phyloP scores from a whole-genome alignment of 2,797 vertebrate genomes.

The Spea hammondii region DNA sequence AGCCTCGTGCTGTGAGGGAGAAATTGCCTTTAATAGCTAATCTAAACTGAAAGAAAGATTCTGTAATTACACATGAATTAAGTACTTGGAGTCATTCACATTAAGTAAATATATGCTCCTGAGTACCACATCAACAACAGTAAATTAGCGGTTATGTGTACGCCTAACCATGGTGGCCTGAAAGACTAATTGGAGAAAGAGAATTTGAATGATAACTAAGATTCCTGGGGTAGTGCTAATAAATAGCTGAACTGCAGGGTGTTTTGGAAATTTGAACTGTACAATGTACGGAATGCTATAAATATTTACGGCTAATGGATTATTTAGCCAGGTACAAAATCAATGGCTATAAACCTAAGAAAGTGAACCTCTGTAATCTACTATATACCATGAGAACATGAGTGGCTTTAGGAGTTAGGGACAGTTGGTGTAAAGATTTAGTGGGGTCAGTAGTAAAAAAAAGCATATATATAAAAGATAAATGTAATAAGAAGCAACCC shows the following conservation, averaged over 20 bases:
- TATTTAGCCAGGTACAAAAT: background rate
- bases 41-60: background rate
- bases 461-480: too few species aligned
- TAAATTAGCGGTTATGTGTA: background rate
- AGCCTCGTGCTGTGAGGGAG: background rate
- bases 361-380: too few species aligned
- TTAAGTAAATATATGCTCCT: background rate
- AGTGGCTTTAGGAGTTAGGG: too few species aligned
- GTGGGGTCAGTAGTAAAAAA: too few species aligned
- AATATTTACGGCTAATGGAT: background rate
- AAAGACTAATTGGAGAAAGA: background rate
- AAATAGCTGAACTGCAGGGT: background rate
- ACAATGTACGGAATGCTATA: background rate
- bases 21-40: background rate
- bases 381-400: too few species aligned
- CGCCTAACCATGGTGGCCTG: background rate
- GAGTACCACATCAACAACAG: conserved; percentile 1
- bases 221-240: too few species aligned
- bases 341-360: too few species aligned
- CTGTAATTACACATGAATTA: conserved; percentile 9
- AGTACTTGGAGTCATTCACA: background rate
- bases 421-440: too few species aligned
- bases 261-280: background rate
- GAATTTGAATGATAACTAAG: background rate
- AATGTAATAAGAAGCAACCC: too few species aligned